Base-by-base conservation (phyloP, 2,888 invertebrate species). In the Tromatobia lineatoria region DNA sequence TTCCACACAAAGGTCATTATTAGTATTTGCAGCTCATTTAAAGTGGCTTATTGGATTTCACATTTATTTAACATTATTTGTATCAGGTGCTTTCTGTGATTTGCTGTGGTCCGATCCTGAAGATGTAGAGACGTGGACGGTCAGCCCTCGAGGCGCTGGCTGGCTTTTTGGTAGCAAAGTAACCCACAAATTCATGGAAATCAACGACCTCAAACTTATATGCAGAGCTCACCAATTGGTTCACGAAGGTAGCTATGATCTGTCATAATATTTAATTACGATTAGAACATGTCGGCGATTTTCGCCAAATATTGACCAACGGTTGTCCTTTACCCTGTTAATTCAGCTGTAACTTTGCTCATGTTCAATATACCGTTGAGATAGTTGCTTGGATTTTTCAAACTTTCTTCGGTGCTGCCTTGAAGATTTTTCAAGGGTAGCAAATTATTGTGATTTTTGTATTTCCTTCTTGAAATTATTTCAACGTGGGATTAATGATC, bases 101-200 rank as follows among this genome's bases (percentile, higher is more conserved):
- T 95, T 99, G 88, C 97, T 99, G 73, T 99, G 99, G 99, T 99
- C 99, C 4, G 99, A 99, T 94, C 99, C 99, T 45, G 99, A 99
- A 92, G 99, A 99, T 92, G 97, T 99, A 78, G 97, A 98, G 85
- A 96, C 96, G 89, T 99, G 99, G 99, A 96, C 97, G 54, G 96
- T 98, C 76, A 99, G 98, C 94, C 99, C 99, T 0, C 95, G 99
- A 88, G 99, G 99, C 47, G 99, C 99, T 75, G 99, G 99, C 15
- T 99, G 99, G 98, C 94, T 99, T 69, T 99, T 99, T 94, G 99
- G 99, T 45, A 96, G 97, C 88, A 96, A 96, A 94, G 99, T 99
- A 66, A 99, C 99, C 61, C 97, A 98, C 92, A 96, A 97, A 94
- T 99, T 99, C 94, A 98, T 99, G 96, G 95, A 96, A 90, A 97